Conservation (phyloP, 1,140 invertebrate species). For the Euborellia annulipes region DNA sequence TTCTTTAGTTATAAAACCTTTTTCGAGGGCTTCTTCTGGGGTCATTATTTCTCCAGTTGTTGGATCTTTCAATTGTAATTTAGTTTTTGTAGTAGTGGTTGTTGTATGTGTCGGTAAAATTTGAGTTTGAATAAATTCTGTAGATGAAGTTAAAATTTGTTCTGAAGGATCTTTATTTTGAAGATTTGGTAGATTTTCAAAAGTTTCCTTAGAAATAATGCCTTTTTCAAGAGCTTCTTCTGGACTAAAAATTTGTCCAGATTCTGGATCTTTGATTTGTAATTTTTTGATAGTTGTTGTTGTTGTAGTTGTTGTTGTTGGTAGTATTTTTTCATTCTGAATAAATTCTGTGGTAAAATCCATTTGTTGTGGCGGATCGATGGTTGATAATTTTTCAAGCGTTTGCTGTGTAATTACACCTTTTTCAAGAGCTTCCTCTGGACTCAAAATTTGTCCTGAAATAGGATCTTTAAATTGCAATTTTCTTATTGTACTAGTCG, state of each 20-base stretch:
- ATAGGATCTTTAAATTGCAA: no score
- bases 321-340: no score
- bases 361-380: not conserved
- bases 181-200: conserved; percentile 34
- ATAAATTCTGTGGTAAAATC: no score
- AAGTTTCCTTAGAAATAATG: conserved; percentile 42
- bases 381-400: no score
- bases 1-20: conserved; percentile 30
- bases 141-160: conserved; percentile 14
- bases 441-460: no score
- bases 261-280: conserved; percentile 52
- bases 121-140: not conserved
- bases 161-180: conserved; percentile 16
- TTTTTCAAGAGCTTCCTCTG: no score
- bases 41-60: conserved; percentile 24
- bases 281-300: no score
- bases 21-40: conserved; percentile 34
- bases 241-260: conserved; percentile 53
- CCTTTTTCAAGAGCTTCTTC: conserved; percentile 66
- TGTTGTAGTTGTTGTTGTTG: no score
- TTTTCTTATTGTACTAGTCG: no score
- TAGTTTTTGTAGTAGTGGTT: not conserved
- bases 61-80: conserved; percentile 21
- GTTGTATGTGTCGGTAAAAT: not conserved
- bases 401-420: no score